Evolutionary conservation across 1,140 invertebrate species (phyloP), one percentile per base, ranked within the genome.

Genomic region (Cataglyphis hispanica): DNA sequence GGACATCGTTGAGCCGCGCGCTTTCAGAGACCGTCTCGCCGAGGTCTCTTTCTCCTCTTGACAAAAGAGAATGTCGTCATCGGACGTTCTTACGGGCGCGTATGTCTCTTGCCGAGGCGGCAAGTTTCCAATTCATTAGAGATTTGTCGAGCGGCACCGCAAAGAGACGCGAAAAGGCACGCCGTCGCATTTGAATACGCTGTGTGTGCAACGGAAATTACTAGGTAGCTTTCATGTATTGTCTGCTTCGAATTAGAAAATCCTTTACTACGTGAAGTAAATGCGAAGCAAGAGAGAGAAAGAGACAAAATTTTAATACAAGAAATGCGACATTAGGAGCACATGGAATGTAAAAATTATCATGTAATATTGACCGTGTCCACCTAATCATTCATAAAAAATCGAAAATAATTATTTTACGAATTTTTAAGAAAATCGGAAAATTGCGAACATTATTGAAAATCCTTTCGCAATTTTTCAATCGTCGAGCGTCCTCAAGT

Each of bases 21-120:
- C 78, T 83, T 72, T 83, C 78, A 83, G n/a, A 22, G 53, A 27
- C 74, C 46, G 19, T 46, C 37, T 72, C 66, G 78, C 53, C 53
- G 27, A 13, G 27, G 37, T 83, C 78, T 70, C 27, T 83, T 37
- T 81, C 78, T 72, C 34, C 19, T 60, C 78, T 72, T 16, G 67
- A 83, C 67, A 72, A 83, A 83, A 72, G 78, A 83, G 66, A 83
- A 72, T 83, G 67, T 72, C 78, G 78, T 83, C 78, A 83, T 60
- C 78, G 37, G 37, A 72, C 78, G 78, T 72, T 80, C 63, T 53
- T 60, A 56, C 53, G 66, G 61, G 61, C 31, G 63, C 43, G 34
- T 37, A 27, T 56, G 25, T 72, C 53, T n/a, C 27, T 16, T n/a
- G 64, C 53, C 4, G 56, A 27, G 16, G 66, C 34, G 53, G 43